Evolutionary conservation across 2,888 invertebrate genomes (phyloP), one percentile per base, ranked within the genome.

Genomic region (Tupiocoris notatus): DNA sequence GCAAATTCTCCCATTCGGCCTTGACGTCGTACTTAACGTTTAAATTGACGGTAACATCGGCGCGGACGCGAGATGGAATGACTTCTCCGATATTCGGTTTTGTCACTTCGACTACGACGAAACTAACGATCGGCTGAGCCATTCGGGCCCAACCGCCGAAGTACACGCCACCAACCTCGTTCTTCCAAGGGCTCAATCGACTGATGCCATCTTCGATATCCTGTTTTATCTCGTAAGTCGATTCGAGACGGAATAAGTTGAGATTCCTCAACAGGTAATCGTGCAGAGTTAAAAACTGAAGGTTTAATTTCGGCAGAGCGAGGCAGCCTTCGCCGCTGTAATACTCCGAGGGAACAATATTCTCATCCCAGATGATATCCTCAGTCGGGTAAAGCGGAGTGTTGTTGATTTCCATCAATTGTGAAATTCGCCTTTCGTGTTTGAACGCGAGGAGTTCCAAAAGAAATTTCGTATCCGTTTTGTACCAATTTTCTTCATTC

Each of bases 91-190:
- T 92, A 83, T 94, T 93, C 0, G 95, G 94, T 82, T 94, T 94
- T 0, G 94, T 91, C 7, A 97, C 96, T 86, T 98, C 98, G 0
- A 98, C 95, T 0, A 98, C 94, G 1, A 93, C 92, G 85, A 99
- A 98, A 77, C 91, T 91, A 7, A 91, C 88, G 76, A 99, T 92
- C 0, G 97, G 95, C 81, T 97, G 92, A 0, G 98, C 98, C 98
- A 99, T 99, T 79, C 98, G 88, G 0, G 98, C 98, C 98, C 99
- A 99, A 1, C 99, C 99, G 16, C 97, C 97, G 85, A 96, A 99
- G 82, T 93, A 92, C 0, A 92, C 89, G 71, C 88, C 89, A 0
- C 88, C 90, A 83, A 96, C 95, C 86, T 97, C 98, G 0, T 95
- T 87, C 86, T 87, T 90, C 95, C 98, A 98, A 70, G 99, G 99